Percentiles rank a stretch among this genome's conserved stretches.
Conservation (phyloP, 64 coral and sea anemone genomes). For the Pocillopora verrucosa region DNA sequence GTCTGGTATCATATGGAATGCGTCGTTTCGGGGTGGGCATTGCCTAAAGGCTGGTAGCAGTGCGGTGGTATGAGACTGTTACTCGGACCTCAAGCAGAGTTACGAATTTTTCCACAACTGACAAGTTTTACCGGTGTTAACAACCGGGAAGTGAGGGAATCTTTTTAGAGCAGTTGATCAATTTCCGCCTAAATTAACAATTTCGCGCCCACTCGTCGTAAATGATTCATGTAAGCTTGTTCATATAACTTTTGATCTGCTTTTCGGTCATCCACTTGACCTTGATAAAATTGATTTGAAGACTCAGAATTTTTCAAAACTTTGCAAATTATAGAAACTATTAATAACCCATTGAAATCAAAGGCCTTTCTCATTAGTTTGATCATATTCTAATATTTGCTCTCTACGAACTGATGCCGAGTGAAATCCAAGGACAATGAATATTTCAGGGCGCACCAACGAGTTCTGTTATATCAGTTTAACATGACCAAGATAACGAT, state of each 20-base stretch:
- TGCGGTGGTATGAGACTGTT: no score
- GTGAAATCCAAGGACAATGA: background rate
- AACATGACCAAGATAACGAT: constrained; percentile 5
- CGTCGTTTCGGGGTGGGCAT: no score
- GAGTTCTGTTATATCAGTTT: background rate
- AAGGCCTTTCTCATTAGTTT: background rate
- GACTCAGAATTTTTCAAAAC: background rate
- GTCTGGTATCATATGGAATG: no score
- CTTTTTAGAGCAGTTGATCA: no score
- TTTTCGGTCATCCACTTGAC: constrained; percentile 22
- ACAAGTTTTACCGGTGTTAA: no score
- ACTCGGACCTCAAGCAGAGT: no score
- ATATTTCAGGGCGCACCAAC: background rate
- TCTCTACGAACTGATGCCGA: background rate
- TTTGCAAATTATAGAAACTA: background rate
- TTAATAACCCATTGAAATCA: background rate
- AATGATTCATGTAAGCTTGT: background rate
- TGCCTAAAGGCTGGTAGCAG: no score
- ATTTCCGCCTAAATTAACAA: background rate
- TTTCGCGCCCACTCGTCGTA: background rate
- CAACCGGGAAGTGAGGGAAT: no score
- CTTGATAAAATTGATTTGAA: background rate
- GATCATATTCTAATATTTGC: background rate
- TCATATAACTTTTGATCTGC: background rate
- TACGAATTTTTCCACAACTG: no score